A percentile compares a stretch with the other conserved stretches of the same genome.
Evolutionary conservation across 1,140 invertebrate species (phyloP).

Genomic region (Pantala flavescens): DNA sequence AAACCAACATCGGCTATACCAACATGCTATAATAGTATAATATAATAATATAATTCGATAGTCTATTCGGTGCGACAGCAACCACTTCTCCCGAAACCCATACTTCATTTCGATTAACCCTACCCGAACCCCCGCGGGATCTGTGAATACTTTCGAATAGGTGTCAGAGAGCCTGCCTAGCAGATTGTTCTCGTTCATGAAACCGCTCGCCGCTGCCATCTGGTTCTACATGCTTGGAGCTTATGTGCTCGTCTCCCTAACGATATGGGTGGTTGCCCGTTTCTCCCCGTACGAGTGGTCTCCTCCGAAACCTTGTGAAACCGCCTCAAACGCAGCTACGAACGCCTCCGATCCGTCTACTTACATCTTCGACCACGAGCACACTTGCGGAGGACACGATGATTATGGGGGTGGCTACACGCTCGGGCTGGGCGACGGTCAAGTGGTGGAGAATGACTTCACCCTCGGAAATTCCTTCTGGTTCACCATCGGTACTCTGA

Average conservation of each 20-base stretch:
- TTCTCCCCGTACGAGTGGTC: constrained; percentile 62
- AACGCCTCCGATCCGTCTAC: not conserved
- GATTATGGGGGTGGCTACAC: constrained; percentile 34
- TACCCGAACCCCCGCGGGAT: constrained; percentile 12
- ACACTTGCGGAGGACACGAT: constrained; percentile 28
- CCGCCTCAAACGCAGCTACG: not conserved
- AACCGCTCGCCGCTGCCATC: constrained; percentile 56
- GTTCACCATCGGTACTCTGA: constrained; percentile 86
- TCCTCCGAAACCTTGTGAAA: constrained; percentile 46
- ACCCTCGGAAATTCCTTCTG: constrained; percentile 74
- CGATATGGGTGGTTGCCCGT: constrained; percentile 58
- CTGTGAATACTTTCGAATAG: constrained; percentile 33
- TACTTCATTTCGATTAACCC: too few relatives aligned
- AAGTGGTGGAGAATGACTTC: constrained; percentile 59
- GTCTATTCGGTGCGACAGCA: too few relatives aligned
- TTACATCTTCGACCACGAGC: constrained; percentile 29
- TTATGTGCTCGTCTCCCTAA: constrained; percentile 53
- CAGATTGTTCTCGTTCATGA: constrained; percentile 56
- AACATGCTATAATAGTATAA: too few relatives aligned
- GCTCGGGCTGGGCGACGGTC: constrained; percentile 35
- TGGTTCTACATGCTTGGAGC: constrained; percentile 56
- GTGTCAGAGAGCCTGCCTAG: constrained; percentile 46
- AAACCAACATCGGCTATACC: too few relatives aligned
- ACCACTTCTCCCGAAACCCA: too few relatives aligned
- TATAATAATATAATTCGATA: too few relatives aligned